phyloP scores from a whole-genome alignment of 2,888 invertebrate genomes.

The Pogonocherus hispidulus region DNA sequence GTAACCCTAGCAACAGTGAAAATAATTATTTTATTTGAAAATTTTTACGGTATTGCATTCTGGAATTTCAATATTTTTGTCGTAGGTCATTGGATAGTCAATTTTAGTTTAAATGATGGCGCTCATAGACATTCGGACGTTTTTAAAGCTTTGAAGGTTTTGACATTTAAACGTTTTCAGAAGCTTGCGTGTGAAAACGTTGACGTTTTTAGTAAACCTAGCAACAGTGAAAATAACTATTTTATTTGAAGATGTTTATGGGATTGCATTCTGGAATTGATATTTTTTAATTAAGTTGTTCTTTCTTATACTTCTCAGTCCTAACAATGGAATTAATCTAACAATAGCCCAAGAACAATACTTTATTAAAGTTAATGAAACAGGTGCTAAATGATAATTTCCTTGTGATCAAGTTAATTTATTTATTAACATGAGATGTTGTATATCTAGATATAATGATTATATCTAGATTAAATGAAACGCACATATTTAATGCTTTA shows the following conservation, averaged over 20 bases:
- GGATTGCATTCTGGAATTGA: not conserved
- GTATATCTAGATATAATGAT: not conserved
- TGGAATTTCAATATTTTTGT: no score
- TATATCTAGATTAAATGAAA: not conserved
- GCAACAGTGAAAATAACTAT: not conserved
- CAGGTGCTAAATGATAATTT: not conserved
- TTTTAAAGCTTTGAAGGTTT: no score
- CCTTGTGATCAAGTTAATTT: not conserved
- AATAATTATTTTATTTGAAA: no score
- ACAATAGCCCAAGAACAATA: not conserved
- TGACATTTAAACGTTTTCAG: no score
- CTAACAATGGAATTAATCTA: not conserved
- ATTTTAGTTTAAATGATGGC: no score
- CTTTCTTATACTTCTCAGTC: not conserved
- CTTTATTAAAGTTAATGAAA: slow-evolving; percentile 2
- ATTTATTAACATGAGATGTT: not conserved
- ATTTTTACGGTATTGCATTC: no score
- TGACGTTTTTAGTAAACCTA: no score
- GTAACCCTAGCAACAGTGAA: no score
- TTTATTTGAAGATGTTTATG: not conserved
- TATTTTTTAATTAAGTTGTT: not conserved
- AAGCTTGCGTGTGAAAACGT: no score
- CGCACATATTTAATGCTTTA: not conserved
- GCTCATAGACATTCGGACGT: no score
- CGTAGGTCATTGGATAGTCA: no score